These are phyloP conservation scores for Bombus pyrosoma DNA, from an alignment of 1,140 invertebrate genomes.

Conservation along the genomic window DNA sequence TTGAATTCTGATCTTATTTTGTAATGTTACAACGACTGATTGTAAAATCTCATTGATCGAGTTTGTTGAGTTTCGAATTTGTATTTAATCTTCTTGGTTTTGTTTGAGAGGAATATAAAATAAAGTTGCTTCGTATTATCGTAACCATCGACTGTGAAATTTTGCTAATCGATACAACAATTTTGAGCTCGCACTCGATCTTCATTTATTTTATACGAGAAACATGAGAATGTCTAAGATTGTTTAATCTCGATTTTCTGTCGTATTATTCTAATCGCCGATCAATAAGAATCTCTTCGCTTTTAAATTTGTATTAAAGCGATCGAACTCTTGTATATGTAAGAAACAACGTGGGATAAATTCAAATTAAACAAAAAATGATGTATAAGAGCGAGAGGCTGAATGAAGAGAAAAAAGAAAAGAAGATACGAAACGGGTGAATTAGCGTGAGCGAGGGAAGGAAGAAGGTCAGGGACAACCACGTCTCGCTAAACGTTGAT, in stretches of 20 bases:
- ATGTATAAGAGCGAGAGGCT: background rate
- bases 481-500: constrained; percentile 25
- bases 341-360: background rate
- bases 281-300: no score
- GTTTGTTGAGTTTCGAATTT: background rate
- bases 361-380: background rate
- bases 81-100: background rate
- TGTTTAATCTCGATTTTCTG: no score
- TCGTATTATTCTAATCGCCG: no score
- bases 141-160: background rate
- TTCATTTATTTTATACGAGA: no score
- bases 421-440: background rate
- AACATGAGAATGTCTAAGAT: no score
- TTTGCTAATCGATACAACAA: background rate
- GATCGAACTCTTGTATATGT: background rate
- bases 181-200: background rate
- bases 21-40: background rate
- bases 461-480: constrained; percentile 49
- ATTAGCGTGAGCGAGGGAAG: constrained; percentile 10
- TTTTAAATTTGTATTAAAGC: background rate
- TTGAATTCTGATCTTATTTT: background rate
- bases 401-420: background rate
- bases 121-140: background rate
- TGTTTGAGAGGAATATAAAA: background rate
- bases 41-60: background rate